A percentile compares a stretch with the other conserved stretches of the same genome.
phyloP scores from a whole-genome alignment of 2,113 vertebrate species.

The Phainopepla nitens region DNA sequence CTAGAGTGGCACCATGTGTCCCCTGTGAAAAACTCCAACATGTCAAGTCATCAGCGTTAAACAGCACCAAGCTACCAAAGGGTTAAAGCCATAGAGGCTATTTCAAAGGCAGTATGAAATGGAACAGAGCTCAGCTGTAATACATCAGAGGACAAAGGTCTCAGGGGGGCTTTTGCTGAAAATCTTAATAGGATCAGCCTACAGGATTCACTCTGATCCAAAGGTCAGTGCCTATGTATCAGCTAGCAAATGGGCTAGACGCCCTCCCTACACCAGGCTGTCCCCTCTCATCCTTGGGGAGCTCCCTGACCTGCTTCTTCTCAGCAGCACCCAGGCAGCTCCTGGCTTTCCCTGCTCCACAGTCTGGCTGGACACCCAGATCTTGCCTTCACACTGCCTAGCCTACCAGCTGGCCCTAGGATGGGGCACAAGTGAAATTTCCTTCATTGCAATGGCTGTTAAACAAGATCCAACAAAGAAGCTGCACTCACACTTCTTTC shows the following conservation, averaged over 20 bases:
- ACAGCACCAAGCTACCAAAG: not conserved
- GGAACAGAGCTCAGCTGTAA: not conserved
- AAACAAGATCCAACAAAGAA: not conserved
- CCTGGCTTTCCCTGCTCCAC: not conserved
- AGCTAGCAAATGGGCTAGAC: not conserved
- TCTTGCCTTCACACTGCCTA: not conserved
- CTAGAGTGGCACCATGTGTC: rapidly evolving
- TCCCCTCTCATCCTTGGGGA: not conserved
- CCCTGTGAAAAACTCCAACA: not conserved
- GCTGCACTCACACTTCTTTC: not conserved
- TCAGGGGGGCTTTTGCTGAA: not conserved
- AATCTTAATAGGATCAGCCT: not conserved
- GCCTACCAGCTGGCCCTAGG: not conserved
- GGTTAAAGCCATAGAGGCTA: not conserved
- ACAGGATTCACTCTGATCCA: not conserved
- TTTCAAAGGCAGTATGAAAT: not conserved
- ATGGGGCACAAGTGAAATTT: not conserved
- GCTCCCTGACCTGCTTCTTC: not conserved
- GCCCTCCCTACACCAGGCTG: not conserved
- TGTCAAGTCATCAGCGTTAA: not conserved
- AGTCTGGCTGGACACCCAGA: not conserved
- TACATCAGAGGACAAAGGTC: not conserved
- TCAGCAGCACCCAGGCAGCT: not conserved
- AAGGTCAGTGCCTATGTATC: not conserved
- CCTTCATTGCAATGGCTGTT: not conserved